Evolutionary conservation across 2,888 invertebrate genomes (phyloP), one percentile per base, ranked within the genome.

Genomic region (Notodonta dromedarius): DNA sequence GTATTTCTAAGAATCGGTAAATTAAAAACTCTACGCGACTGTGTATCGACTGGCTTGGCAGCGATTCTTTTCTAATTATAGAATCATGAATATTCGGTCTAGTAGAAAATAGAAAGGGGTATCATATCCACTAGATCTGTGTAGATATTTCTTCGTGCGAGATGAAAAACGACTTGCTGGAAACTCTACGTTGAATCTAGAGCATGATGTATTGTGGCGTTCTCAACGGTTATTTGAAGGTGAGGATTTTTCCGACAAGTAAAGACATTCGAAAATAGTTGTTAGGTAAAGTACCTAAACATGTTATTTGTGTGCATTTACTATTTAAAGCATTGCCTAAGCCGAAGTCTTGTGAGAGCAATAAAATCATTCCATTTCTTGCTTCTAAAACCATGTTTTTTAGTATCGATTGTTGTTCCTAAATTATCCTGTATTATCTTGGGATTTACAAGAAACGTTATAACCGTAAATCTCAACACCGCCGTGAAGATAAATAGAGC

Each of bases 1-100:
- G 54, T 58, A 62, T 55, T 67, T 66, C 67, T 51, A 52, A 67
- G 73, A 72, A 73, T 57, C 57, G n/a, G 54, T 54, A 62, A 66
- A 62, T 48, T 65, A 32, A 62, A 72, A 73, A 65, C 61, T 61
- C 57, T 71, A 62, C 73, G 65, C 51, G 67, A 60, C 71, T 71
- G 66, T 77, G 71, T 83, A 80, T 85, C 78, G 80, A 79, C 74
- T 81, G 77, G 80, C 82, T 84, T 84, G 84, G 86, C 86, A 86
- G 83, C 82, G 77, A 70, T 81, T 68, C 71, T 70, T 60, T n/a
- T 69, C 79, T 78, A 81, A 81, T 70, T 79, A 82, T 82, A 82
- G 69, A 73, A 73, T 65, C 61, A 73, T 64, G 73, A 77, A 79
- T 71, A 78, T 73, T 62, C 67, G 63, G 64, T 66, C 65, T 64